Evolutionary conservation across 37 sponge, comb jelly and placozoan species (phyloP), one percentile per base, ranked within the genome.

Genomic region (Tethya wilhelma): DNA sequence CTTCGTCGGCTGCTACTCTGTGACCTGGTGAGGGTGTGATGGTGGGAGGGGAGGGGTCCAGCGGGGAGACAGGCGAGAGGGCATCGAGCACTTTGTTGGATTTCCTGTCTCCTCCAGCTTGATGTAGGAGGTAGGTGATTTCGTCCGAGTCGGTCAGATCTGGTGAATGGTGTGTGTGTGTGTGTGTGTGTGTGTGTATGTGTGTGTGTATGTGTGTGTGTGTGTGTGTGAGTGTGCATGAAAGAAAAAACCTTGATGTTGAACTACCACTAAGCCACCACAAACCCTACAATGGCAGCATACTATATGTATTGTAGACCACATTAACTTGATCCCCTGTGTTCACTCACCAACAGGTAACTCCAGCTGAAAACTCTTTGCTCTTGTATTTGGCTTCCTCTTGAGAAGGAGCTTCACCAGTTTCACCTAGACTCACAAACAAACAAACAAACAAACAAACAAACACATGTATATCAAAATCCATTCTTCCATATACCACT

Each of bases 321-420:
- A n/a, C n/a, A n/a, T n/a, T n/a, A n/a, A n/a, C n/a, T n/a, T n/a
- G n/a, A n/a, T n/a, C n/a, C n/a, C n/a, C n/a, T n/a, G n/a, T n/a
- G 14, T 9, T 49, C 9, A 44, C 44, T 43, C 22, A 84, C 77
- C 79, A n/a, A 84, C 37, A 30, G 90, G 74, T 4, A 64, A 25
- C 38, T 79, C 84, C 25, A 56, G 60, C 56, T 78, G 59, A 4
- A 25, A 17, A 49, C 44, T 68, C 42, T 67, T 41, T 0, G 80
- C 41, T 1, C 11, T 56, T 20, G 89, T 86, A 77, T 85, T 64
- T 7, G 93, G 89, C 11, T 75, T 70, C 43, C 65, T 82, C 40
- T 85, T 85, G 40, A 93, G 76, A 28, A 93, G 67, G 0, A 75
- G 53, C 6, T 75, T 58, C 37, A 89, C 90, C 78, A 93, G 55